Evolutionary conservation across 1,140 invertebrate genomes (phyloP).

Genomic region (Meteorus sp.): DNA sequence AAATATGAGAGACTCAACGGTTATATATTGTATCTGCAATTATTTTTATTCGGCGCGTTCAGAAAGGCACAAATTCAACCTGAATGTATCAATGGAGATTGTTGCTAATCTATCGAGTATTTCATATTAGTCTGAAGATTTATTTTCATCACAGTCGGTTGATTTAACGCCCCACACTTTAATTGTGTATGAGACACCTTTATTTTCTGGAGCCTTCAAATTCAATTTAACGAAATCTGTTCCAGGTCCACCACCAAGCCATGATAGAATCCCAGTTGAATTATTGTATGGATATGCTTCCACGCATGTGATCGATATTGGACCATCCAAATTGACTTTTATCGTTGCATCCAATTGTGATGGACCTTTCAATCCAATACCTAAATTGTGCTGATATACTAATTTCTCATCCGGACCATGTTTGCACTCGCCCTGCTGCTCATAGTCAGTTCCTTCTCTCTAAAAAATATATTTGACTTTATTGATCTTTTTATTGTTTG

Average conservation of each 20-base stretch:
- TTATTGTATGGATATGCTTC: slow-evolving; percentile 25
- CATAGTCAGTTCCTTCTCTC: slow-evolving; percentile 12
- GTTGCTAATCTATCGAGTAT: too few species aligned
- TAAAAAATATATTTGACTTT: slow-evolving; percentile 4
- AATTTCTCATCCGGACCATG: slow-evolving; percentile 20
- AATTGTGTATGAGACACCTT: slow-evolving; percentile 30
- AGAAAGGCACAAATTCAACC: too few species aligned
- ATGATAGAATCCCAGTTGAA: slow-evolving; percentile 4
- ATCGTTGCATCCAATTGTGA: slow-evolving; percentile 20
- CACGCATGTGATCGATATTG: slow-evolving; percentile 34
- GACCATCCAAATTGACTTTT: slow-evolving; percentile 28
- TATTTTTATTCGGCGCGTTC: too few species aligned
- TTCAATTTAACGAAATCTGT: slow-evolving; percentile 27
- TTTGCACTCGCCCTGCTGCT: slow-evolving; percentile 23
- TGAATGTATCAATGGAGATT: too few species aligned
- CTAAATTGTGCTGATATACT: slow-evolving; percentile 41
- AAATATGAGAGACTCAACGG: too few species aligned
- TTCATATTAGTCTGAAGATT: too few species aligned
- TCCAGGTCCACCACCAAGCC: slow-evolving; percentile 27
- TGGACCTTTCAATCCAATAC: slow-evolving; percentile 24
- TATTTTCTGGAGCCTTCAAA: slow-evolving; percentile 24
- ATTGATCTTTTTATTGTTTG: too few species aligned
- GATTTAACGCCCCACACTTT: slow-evolving; percentile 33
- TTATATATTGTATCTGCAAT: too few species aligned
- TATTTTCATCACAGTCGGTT: background rate